Evolutionary conservation across 1,140 invertebrate genomes (phyloP).

Genomic region (Dendrolimus kikuchii): DNA sequence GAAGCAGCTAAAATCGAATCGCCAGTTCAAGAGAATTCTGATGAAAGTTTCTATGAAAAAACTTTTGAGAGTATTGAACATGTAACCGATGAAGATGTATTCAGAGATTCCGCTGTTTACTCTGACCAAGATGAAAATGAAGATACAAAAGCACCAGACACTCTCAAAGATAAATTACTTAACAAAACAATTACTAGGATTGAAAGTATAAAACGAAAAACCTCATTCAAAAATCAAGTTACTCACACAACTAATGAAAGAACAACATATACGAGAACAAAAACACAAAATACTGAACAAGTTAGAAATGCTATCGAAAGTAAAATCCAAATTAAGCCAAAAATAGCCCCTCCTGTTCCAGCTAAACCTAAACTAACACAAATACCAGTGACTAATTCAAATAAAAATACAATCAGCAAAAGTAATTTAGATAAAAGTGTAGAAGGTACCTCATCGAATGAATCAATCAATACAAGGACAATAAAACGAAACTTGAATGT

Average conservation of each 20-base stretch:
- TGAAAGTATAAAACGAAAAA: conserved; percentile 42
- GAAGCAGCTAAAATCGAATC: conserved; percentile 15
- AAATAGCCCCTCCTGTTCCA: conserved; percentile 62
- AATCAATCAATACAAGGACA: conserved; percentile 35
- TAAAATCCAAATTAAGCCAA: conserved; percentile 28
- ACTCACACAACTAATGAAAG: conserved; percentile 7
- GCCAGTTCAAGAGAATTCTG: conserved; percentile 35
- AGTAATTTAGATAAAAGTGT: conserved; percentile 25
- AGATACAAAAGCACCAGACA: conserved; percentile 26
- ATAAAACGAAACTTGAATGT: conserved; percentile 37
- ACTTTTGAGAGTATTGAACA: conserved; percentile 84
- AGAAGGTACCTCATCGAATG: conserved; percentile 33
- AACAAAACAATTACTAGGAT: conserved; percentile 41
- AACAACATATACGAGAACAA: conserved; percentile 23
- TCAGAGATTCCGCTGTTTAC: conserved; percentile 88
- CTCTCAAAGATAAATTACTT: conserved; percentile 21
- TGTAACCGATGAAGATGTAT: conserved; percentile 76
- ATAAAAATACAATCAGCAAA: conserved; percentile 24
- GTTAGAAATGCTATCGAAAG: conserved; percentile 11
- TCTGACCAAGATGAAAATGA: conserved; percentile 76
- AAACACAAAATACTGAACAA: conserved; percentile 1
- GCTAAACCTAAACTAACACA: conserved; percentile 59
- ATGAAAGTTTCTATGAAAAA: conserved; percentile 82
- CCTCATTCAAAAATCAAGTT: conserved; percentile 33
- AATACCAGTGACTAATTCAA: conserved; percentile 24